Conservation (phyloP, 2,797 vertebrate genomes). For the Coracias cyanogaster region DNA sequence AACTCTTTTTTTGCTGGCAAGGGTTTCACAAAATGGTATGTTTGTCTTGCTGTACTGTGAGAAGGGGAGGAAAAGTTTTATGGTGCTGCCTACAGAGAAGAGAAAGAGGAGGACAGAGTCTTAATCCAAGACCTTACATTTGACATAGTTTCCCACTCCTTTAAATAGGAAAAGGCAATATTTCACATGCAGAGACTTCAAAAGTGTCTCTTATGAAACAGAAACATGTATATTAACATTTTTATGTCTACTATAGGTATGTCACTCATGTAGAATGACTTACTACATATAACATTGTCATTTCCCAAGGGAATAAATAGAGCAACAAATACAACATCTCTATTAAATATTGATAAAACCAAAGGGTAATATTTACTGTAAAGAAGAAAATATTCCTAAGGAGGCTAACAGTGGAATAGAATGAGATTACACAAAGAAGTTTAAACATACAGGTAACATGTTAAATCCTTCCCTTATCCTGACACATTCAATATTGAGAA, state of each 20-base stretch:
- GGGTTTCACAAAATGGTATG: neutral
- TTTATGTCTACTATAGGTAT: neutral
- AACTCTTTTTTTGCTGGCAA: neutral
- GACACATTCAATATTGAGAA: neutral
- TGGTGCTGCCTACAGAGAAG: neutral
- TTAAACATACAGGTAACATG: neutral
- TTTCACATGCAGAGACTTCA: neutral
- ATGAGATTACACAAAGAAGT: neutral
- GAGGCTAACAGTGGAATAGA: neutral
- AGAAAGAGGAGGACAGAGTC: neutral
- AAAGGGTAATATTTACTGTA: neutral
- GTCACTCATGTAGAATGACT: neutral
- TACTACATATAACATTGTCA: neutral
- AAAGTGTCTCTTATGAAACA: neutral
- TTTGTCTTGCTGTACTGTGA: neutral
- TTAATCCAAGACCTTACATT: neutral
- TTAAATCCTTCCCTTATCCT: neutral
- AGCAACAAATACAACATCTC: neutral
- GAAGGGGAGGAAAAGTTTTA: neutral
- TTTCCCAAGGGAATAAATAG: slow-evolving; percentile 4
- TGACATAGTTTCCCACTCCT: neutral
- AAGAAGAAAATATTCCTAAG: neutral
- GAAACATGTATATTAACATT: neutral
- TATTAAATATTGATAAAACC: slow-evolving; percentile 4
- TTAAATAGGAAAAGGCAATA: neutral